These are phyloP conservation scores for Sibirionetta formosa DNA, from an alignment of 2,797 vertebrate species.

Conservation along the genomic window DNA sequence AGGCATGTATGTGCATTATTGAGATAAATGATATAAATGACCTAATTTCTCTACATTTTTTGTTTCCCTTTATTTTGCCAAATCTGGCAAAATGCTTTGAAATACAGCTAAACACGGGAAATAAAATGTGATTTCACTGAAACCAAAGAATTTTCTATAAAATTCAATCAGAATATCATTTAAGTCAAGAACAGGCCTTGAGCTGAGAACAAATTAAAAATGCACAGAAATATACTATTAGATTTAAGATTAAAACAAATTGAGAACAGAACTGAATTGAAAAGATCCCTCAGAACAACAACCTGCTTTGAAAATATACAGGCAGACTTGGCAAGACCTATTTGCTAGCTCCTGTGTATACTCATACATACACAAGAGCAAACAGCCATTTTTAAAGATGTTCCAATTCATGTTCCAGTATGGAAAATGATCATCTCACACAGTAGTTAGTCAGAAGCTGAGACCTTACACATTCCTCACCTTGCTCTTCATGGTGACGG, in stretches of 20 bases:
- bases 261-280: neutral
- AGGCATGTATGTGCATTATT: neutral
- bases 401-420: neutral
- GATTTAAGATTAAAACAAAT: neutral
- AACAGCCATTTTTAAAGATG: neutral
- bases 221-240: neutral
- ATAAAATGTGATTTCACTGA: neutral
- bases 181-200: neutral
- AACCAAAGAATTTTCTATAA: neutral
- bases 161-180: neutral
- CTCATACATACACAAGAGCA: fast-evolving
- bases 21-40: neutral
- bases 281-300: neutral
- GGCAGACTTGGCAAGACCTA: neutral
- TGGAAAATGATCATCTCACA: neutral
- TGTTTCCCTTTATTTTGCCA: neutral
- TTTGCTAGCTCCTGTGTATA: neutral
- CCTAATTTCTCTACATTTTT: neutral
- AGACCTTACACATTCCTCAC: neutral
- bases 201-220: neutral
- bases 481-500: neutral
- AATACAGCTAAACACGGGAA: neutral
- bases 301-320: neutral
- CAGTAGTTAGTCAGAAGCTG: neutral
- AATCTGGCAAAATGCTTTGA: neutral